These are phyloP conservation scores for Gasterosteus aculeatus DNA, from an alignment of 2,113 vertebrate species.

Conservation along the genomic window DNA sequence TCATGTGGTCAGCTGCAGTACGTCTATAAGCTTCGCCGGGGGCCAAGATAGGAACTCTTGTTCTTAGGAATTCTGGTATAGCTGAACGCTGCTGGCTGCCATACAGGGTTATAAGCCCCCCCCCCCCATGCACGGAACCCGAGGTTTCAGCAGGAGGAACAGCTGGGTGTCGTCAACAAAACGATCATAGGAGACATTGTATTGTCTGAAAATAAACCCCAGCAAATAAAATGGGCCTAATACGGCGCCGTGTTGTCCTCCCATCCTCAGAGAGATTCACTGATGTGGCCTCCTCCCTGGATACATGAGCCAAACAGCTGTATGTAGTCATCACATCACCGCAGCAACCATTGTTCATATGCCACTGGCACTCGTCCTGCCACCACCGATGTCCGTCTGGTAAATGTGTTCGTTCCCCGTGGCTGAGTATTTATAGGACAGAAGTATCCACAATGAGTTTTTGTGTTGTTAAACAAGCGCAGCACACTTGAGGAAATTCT, in stretches of 20 bases:
- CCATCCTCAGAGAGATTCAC: background rate
- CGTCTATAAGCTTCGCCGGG: background rate
- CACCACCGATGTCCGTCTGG: background rate
- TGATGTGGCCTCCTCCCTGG: background rate
- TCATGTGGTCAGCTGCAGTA: conserved; percentile 26
- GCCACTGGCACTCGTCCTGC: background rate
- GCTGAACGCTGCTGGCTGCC: background rate
- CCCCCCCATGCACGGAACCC: background rate
- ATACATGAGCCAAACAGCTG: background rate
- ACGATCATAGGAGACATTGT: background rate
- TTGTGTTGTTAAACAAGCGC: background rate
- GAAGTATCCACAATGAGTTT: background rate
- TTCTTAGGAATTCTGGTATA: background rate
- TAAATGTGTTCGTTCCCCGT: background rate
- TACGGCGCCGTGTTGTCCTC: background rate
- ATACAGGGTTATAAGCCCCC: background rate
- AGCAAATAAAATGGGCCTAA: background rate
- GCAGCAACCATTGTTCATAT: background rate
- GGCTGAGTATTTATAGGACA: background rate
- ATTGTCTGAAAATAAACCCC: background rate
- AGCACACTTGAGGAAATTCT: conserved; percentile 8
- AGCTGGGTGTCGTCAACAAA: background rate
- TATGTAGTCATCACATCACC: background rate
- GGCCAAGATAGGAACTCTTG: background rate
- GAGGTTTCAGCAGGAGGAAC: background rate